Evolutionary conservation across 2,113 vertebrate species (phyloP), one percentile per base, ranked within the genome.

Genomic region (Poeciliopsis retropinna): DNA sequence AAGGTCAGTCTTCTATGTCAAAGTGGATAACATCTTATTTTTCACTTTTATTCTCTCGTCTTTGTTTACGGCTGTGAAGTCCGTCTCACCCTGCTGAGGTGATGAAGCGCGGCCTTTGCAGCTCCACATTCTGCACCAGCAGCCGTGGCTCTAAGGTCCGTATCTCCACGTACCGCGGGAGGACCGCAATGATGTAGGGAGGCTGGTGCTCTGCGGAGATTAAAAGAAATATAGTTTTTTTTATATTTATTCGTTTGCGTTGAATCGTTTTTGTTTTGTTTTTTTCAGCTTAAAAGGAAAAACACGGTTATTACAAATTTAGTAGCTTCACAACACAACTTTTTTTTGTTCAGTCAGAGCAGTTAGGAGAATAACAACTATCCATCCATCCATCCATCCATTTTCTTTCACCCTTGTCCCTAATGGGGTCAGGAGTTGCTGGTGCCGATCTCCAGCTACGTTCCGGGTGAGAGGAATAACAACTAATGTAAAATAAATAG

Each of bases 81-180:
- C 37, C 3, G 17, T 60, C 90, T 92, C 88, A 99, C 98, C 98
- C 98, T 73, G 97, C 97, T 0, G 97, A 98, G 29, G 96, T 95
- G 94, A 99, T 97, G 92, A 99, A 98, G 30, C 97, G 97, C 0
- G 98, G 98, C 29, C 97, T 96, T 84, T 99, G 98, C 78, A 99
- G 89, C 91, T 99, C 98, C 51, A 98, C 96, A 13, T 96, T 99
- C 95, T 99, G 98, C 39, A 99, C 98, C 85, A 99, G 93, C 83
- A 99, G 94, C 64, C 97, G 93, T 0, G 98, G 98, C 31, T 99
- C 97, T 1, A 99, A 95, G 0, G 98, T 99, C 61, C 98, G 95
- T 85, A 99, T 98, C 93, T 99, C 98, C 87, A 99, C 97, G 0
- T 98, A 98, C 0, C 98, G 94, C 0, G 98, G 97, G 74, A 99